Evolutionary conservation across 1,140 invertebrate genomes (phyloP).

Genomic region (Portunus trituberculatus): DNA sequence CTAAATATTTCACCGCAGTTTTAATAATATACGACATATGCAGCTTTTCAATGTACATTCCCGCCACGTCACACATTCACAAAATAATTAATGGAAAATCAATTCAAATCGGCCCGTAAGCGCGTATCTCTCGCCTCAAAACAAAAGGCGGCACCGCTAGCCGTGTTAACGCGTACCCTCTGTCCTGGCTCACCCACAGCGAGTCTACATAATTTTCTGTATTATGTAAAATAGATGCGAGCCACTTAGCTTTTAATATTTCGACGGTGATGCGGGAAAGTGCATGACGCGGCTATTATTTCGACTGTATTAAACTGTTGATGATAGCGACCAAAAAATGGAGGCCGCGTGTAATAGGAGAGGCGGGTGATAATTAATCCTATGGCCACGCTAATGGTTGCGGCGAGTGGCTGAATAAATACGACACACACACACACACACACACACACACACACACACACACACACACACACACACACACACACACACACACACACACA

Average conservation of each 20-base stretch:
- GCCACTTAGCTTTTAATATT: background rate
- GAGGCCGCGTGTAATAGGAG: background rate
- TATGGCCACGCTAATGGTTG: background rate
- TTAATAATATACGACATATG: background rate
- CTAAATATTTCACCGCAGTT: constrained; percentile 22
- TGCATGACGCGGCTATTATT: constrained; percentile 20
- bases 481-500: too few relatives aligned
- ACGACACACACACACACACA: too few relatives aligned
- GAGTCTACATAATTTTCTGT: background rate
- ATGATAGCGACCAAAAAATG: background rate
- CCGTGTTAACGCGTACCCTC: background rate
- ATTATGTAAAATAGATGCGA: background rate
- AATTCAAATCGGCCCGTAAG: background rate
- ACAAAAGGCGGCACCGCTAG: background rate
- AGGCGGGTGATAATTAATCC: background rate
- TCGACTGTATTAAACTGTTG: background rate
- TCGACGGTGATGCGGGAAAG: background rate
- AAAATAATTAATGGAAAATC: background rate
- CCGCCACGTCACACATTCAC: background rate
- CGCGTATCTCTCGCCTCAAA: background rate
- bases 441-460: too few relatives aligned
- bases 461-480: too few relatives aligned
- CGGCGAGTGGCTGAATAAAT: background rate
- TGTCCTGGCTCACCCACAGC: background rate
- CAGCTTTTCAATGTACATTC: background rate